Percentiles rank a stretch among this genome's conserved stretches.
phyloP scores from a whole-genome alignment of 1,140 invertebrate genomes.

The Bursaphelenchus mucronatus region DNA sequence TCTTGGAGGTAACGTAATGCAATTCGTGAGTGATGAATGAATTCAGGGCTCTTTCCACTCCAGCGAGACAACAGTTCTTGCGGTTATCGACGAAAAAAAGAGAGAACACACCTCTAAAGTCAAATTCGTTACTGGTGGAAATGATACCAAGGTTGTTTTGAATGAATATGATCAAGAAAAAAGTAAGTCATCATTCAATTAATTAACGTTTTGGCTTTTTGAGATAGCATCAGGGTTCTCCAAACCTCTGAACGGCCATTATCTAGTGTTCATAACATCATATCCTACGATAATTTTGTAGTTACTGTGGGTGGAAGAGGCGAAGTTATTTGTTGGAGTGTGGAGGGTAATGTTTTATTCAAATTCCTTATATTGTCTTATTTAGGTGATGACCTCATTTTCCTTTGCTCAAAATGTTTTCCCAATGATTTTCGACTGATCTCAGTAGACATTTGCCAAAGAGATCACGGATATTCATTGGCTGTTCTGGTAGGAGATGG shows the following conservation, averaged over 20 bases:
- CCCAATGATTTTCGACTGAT: conserved; percentile 1
- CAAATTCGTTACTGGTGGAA: conserved; percentile 11
- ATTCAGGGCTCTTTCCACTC: conserved; percentile 4
- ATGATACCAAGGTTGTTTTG: conserved; percentile 7
- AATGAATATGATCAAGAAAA: neutral
- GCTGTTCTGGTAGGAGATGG: neutral
- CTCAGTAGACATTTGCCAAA: neutral
- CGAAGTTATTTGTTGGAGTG: conserved; percentile 10
- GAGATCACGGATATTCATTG: neutral
- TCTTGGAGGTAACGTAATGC: neutral
- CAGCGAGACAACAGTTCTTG: conserved; percentile 6
- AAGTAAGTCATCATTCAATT: neutral
- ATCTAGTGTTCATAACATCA: neutral
- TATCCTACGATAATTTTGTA: neutral
- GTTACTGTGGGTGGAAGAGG: conserved; percentile 7
- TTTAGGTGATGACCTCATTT: neutral
- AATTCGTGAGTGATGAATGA: neutral
- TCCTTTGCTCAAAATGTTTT: neutral
- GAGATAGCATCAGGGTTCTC: neutral
- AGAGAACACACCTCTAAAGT: neutral
- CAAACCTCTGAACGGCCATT: neutral
- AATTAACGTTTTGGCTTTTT: conserved; percentile 8
- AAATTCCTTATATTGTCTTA: neutral
- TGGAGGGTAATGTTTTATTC: neutral
- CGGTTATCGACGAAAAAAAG: neutral